These are phyloP conservation scores for Harpalus rufipes DNA, from an alignment of 2,888 invertebrate genomes.

Conservation along the genomic window DNA sequence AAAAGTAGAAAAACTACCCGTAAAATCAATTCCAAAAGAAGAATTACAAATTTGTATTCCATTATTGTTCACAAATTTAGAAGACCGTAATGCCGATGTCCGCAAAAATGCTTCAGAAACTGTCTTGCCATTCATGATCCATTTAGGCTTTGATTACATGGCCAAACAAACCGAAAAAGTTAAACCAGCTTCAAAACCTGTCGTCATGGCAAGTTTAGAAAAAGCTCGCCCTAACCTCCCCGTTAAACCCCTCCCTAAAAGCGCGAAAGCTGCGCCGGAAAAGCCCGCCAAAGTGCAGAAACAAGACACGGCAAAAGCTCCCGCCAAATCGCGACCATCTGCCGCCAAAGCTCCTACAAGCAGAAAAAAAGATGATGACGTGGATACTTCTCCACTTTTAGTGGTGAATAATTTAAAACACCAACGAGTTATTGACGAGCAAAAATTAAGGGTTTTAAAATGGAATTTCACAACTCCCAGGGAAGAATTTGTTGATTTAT, in stretches of 20 bases:
- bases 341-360: conserved; percentile 75
- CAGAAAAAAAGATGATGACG: conserved; percentile 91
- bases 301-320: conserved; percentile 67
- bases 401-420: conserved; percentile 92
- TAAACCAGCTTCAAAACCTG: conserved; percentile 88
- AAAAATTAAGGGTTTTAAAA: conserved; percentile 93
- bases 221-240: conserved; percentile 92
- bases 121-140: conserved; percentile 94
- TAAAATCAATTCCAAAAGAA: conserved; percentile 88
- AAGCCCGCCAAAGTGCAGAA: conserved; percentile 48
- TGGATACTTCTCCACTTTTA: conserved; percentile 88
- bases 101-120: conserved; percentile 94
- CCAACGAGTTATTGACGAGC: conserved; percentile 96
- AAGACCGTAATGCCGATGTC: conserved; percentile 95
- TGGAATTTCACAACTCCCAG: conserved; percentile 97
- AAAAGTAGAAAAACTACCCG: conserved; percentile 85
- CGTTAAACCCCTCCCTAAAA: conserved; percentile 86
- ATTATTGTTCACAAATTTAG: conserved; percentile 88
- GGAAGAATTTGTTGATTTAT: conserved; percentile 94
- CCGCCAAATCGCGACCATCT: conserved; percentile 69
- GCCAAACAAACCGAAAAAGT: conserved; percentile 87
- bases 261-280: conserved; percentile 81
- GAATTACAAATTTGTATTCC: conserved; percentile 90
- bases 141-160: conserved; percentile 91
- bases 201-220: conserved; percentile 89